These are phyloP conservation scores for Heliangelus exortis DNA, from an alignment of 2,797 vertebrate species.

Conservation along the genomic window DNA sequence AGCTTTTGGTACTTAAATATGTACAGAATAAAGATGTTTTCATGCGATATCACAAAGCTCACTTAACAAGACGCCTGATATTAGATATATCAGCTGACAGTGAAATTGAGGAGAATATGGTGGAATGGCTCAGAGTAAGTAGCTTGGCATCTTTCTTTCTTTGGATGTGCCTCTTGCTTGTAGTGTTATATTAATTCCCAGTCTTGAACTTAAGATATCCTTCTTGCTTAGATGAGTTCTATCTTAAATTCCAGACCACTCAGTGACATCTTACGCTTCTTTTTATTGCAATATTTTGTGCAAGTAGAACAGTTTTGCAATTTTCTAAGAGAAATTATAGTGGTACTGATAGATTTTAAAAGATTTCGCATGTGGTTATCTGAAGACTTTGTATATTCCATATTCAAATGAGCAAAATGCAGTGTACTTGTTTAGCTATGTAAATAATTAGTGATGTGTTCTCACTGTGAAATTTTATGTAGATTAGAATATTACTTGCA, in stretches of 20 bases:
- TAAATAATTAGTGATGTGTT: not conserved
- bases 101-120: conserved; percentile 99
- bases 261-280: not conserved
- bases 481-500: not conserved
- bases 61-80: conserved; percentile 95
- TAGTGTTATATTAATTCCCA: not conserved
- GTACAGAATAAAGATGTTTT: conserved; percentile 99
- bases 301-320: not conserved
- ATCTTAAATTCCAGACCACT: not conserved
- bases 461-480: not conserved
- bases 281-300: not conserved
- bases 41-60: conserved; percentile 99
- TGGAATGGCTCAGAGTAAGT: conserved; percentile 97
- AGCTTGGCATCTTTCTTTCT: not conserved
- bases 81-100: conserved; percentile 98
- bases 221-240: not conserved
- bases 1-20: conserved; percentile 97
- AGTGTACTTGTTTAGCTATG: not conserved
- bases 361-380: not conserved
- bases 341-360: not conserved
- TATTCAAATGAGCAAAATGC: not conserved
- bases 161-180: not conserved
- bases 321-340: not conserved
- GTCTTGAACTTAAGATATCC: not conserved
- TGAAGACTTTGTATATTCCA: not conserved